Evolutionary conservation across 2,113 vertebrate genomes (phyloP), one percentile per base, ranked within the genome.

Genomic region (Prionailurus viverrinus): DNA sequence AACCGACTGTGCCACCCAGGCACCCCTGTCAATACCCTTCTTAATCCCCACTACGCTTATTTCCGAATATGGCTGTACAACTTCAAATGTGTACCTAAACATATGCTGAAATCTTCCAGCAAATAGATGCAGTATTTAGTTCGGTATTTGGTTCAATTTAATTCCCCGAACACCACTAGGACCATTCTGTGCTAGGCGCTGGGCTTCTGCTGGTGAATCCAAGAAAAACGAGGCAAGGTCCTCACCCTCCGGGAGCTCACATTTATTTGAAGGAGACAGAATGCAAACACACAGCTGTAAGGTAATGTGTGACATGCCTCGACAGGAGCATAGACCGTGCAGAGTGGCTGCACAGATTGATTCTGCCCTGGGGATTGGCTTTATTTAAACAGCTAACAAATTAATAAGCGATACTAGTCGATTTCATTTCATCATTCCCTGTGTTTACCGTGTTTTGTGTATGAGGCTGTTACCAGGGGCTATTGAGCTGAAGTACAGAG

Each of bases 311-410:
- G 78, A 92, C 83, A 93, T 48, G 79, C 27, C 69, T 88, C 65
- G 45, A 69, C 27, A 36, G 25, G 66, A 85, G 11, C 45, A 41
- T 3, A 85, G 65, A 81, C 80, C 78, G 23, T 4, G 10, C 6
- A 15, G 18, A 36, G 71, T 33, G 12, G 65, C 85, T 96, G 92
- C 36, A 79, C 41, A 74, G 61, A 91, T 63, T 82, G 80, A 97
- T 93, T 94, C 81, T 92, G 90, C 94, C 84, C 71, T 45, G 25
- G 94, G 51, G 90, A 94, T 0, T 51, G 31, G 58, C 58, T 94
- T 97, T 96, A 98, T 93, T 92, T 91, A 98, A 97, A 91, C 53
- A 89, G 36, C n/a, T 78, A 89, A 95, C 87, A 94, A 97, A 97
- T 97, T 96, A 97, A 85, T 86, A 94, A 91, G 81, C 61, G 90